These are phyloP conservation scores for Acanthurus lineatus DNA, from an alignment of 2,797 vertebrate genomes.

Conservation along the genomic window DNA sequence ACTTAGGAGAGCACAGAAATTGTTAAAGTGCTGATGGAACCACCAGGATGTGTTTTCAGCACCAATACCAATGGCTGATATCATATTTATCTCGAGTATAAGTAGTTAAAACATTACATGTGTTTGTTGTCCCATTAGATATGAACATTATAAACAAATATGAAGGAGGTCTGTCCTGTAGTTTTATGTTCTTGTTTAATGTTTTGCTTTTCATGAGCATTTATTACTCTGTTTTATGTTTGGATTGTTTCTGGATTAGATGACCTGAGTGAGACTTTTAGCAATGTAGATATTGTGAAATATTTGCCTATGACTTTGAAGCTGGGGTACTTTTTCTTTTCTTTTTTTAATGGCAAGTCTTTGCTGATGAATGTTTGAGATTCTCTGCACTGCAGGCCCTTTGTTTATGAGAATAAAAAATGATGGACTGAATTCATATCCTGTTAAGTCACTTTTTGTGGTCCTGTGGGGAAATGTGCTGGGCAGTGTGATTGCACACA, in stretches of 20 bases:
- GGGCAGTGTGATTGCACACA: neutral
- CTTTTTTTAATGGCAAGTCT: slow-evolving; percentile 68
- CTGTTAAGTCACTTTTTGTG: slow-evolving; percentile 30
- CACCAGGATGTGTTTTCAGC: slow-evolving; percentile 34
- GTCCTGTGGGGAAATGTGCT: slow-evolving; percentile 21
- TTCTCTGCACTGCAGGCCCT: slow-evolving; percentile 75
- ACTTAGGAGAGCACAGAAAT: slow-evolving; percentile 32
- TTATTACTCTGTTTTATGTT: slow-evolving; percentile 56
- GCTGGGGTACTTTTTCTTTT: slow-evolving; percentile 39
- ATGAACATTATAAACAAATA: slow-evolving; percentile 41
- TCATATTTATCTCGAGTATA: slow-evolving; percentile 45
- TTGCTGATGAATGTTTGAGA: slow-evolving; percentile 80
- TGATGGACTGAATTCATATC: slow-evolving; percentile 56
- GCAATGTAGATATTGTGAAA: slow-evolving; percentile 82
- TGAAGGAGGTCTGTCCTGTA: slow-evolving; percentile 45
- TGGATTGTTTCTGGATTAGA: slow-evolving; percentile 57
- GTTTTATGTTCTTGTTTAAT: slow-evolving; percentile 59
- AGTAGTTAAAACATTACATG: slow-evolving; percentile 28
- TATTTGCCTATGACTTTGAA: slow-evolving; percentile 72
- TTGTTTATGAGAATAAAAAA: slow-evolving; percentile 84
- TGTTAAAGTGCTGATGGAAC: slow-evolving; percentile 28
- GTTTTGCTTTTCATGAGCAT: slow-evolving; percentile 60
- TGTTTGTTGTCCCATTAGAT: slow-evolving; percentile 39
- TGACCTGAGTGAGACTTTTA: slow-evolving; percentile 68
- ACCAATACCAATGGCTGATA: slow-evolving; percentile 45